These are phyloP conservation scores for Globodera rostochiensis DNA, from an alignment of 1,140 invertebrate genomes.

Conservation along the genomic window DNA sequence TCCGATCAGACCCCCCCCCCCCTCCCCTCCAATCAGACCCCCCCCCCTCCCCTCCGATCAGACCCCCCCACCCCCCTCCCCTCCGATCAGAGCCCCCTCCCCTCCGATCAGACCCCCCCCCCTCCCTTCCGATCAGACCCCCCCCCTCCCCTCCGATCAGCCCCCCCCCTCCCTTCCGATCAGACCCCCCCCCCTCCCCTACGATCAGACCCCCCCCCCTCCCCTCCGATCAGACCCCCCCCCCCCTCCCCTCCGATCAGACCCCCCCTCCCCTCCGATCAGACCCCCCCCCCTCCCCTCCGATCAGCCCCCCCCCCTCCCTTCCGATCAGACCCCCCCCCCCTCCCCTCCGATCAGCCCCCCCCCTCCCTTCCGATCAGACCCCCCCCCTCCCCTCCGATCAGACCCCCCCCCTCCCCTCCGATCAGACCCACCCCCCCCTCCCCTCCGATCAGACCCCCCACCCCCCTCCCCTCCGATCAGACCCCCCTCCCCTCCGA, in stretches of 20 bases:
- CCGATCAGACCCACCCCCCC: constrained; percentile 8
- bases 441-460: constrained; percentile 15
- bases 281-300: constrained; percentile 8
- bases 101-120: constrained; percentile 22
- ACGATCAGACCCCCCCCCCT: too few species aligned
- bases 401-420: constrained; percentile 10
- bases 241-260: neutral
- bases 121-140: too few species aligned
- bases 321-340: constrained; percentile 9
- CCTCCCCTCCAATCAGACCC: too few species aligned
- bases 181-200: too few species aligned
- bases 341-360: neutral
- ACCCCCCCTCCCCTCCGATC: constrained; percentile 15
- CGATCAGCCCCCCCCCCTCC: neutral
- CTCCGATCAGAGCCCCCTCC: neutral
- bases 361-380: too few species aligned
- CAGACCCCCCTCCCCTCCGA: too few species aligned
- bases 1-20: constrained; percentile 26
- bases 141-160: neutral
- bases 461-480: neutral
- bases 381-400: neutral
- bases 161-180: neutral
- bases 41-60: neutral
- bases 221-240: constrained; percentile 8
- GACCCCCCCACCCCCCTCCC: constrained; percentile 16